A percentile compares a stretch with the other conserved stretches of the same genome.
Conservation (phyloP, 2,888 invertebrate species). For the Amblyjoppa proteus region DNA sequence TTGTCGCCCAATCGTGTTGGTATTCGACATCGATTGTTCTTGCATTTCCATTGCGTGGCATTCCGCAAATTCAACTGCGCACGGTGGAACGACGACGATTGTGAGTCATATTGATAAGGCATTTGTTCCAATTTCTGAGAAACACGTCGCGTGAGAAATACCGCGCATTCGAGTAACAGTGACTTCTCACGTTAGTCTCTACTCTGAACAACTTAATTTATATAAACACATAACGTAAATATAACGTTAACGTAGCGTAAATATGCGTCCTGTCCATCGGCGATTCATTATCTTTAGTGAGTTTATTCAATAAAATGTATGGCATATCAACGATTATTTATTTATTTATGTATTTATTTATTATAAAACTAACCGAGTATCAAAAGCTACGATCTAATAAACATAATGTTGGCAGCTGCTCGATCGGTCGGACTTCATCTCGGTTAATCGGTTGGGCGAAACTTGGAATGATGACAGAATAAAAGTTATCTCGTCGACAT, state of each 20-base stretch:
- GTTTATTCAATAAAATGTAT: conserved; percentile 63
- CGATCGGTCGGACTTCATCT: background rate
- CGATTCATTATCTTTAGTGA: conserved; percentile 1
- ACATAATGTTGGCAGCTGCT: conserved; percentile 36
- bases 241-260: background rate
- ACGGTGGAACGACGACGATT: background rate
- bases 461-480: conserved; percentile 48
- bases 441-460: background rate
- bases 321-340: conserved; percentile 44
- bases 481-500: conserved; percentile 9
- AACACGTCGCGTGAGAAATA: conserved; percentile 18
- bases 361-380: conserved; percentile 42
- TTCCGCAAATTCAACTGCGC: conserved; percentile 4
- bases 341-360: no score
- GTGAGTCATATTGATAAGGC: conserved; percentile 21
- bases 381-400: conserved; percentile 18
- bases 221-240: background rate
- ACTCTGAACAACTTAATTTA: background rate
- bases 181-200: background rate
- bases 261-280: background rate
- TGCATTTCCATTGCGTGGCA: conserved; percentile 14
- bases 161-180: background rate
- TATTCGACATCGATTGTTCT: conserved; percentile 47
- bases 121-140: background rate
- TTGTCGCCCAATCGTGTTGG: conserved; percentile 5